Evolutionary conservation across 1,140 invertebrate genomes (phyloP).

Genomic region (Drosophila miranda): DNA sequence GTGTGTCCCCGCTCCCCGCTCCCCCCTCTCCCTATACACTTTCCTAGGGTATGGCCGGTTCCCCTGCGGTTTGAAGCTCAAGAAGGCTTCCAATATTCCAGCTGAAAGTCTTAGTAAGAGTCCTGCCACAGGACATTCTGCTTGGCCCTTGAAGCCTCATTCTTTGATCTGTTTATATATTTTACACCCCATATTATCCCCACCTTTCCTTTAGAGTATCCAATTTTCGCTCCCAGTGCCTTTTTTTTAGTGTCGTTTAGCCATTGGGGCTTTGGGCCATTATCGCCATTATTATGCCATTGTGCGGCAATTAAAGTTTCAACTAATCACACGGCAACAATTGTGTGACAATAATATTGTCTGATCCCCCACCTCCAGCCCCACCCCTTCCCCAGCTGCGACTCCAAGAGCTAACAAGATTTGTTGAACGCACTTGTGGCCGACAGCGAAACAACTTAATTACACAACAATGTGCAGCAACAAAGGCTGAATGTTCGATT

Average conservation of each 20-base stretch:
- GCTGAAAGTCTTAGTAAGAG: no score
- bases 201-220: slow-evolving; percentile 3
- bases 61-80: no score
- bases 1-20: slow-evolving; percentile 28
- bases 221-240: background rate
- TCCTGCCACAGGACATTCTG: no score
- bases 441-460: slow-evolving; percentile 74
- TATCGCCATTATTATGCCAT: slow-evolving; percentile 61
- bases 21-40: slow-evolving; percentile 27
- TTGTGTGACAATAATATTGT: slow-evolving; percentile 75
- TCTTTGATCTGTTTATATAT: no score
- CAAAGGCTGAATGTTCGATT: slow-evolving; percentile 19
- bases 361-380: slow-evolving; percentile 1
- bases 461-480: slow-evolving; percentile 61
- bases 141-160: no score
- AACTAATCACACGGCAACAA: slow-evolving; percentile 73
- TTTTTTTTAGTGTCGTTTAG: slow-evolving; percentile 6
- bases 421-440: slow-evolving; percentile 44
- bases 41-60: no score
- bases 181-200: no score
- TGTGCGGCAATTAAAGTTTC: slow-evolving; percentile 73
- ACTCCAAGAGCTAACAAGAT: slow-evolving; percentile 55
- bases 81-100: no score
- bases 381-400: background rate
- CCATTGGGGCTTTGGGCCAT: slow-evolving; percentile 26